Conservation (phyloP, 2,113 vertebrate species). For the Tursiops truncatus region DNA sequence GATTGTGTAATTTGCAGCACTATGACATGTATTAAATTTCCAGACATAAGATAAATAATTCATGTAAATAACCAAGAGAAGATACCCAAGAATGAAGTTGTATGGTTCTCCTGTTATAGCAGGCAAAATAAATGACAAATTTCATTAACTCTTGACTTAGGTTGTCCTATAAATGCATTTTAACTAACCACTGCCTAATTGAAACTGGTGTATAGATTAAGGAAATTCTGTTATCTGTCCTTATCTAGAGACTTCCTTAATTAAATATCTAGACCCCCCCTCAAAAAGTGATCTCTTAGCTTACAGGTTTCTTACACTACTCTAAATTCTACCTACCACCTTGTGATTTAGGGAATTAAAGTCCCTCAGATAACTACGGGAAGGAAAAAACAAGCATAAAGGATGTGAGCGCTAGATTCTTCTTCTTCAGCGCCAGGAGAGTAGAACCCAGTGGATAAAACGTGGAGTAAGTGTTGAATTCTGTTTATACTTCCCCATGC, state of each 20-base stretch:
- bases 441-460: constrained; percentile 22
- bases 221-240: constrained; percentile 24
- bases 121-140: constrained; percentile 54
- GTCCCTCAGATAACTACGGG: background rate
- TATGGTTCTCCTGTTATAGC: background rate
- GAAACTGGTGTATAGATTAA: background rate
- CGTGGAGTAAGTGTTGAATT: background rate
- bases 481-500: background rate
- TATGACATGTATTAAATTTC: constrained; percentile 64
- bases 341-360: constrained; percentile 8
- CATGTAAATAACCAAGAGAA: constrained; percentile 57
- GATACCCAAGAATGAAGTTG: constrained; percentile 45
- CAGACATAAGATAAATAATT: constrained; percentile 70
- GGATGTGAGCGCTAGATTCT: background rate
- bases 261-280: background rate
- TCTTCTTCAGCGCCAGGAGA: background rate
- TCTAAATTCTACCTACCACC: background rate
- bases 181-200: constrained; percentile 38
- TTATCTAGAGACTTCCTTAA: constrained; percentile 14
- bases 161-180: background rate
- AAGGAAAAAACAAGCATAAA: background rate
- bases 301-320: background rate
- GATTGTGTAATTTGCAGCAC: constrained; percentile 57
- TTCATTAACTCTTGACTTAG: constrained; percentile 30
- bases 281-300: background rate